These are phyloP conservation scores for Pristionchus exspectatus DNA, from an alignment of 2,888 invertebrate species.

Conservation along the genomic window DNA sequence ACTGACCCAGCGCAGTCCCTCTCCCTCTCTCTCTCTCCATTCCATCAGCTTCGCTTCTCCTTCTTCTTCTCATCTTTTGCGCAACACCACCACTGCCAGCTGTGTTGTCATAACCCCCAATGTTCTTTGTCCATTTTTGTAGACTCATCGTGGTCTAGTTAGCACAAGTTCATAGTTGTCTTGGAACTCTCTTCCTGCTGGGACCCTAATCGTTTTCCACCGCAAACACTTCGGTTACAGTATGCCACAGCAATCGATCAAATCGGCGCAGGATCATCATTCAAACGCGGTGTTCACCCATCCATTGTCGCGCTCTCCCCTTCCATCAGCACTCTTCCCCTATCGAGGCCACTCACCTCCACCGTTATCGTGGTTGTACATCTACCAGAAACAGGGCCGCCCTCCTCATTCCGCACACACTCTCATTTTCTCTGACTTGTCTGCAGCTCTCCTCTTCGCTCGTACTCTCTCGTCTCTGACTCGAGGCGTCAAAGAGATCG, in stretches of 20 bases:
- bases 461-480: neutral
- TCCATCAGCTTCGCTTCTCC: conserved; percentile 21
- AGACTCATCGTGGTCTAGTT: no score
- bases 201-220: neutral
- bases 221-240: neutral
- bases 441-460: neutral
- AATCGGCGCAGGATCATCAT: neutral
- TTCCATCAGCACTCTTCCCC: neutral
- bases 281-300: conserved; percentile 16
- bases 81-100: conserved; percentile 30
- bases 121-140: conserved; percentile 3
- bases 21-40: neutral
- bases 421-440: neutral
- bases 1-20: conserved; percentile 17
- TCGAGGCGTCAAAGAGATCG: conserved; percentile 49
- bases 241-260: conserved; percentile 3
- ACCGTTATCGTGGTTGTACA: conserved; percentile 11
- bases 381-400: conserved; percentile 44
- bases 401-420: neutral
- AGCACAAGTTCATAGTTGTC: no score
- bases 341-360: conserved; percentile 11
- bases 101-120: conserved; percentile 18
- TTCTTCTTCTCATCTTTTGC: conserved; percentile 19
- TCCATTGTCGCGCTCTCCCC: neutral
- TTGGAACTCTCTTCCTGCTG: neutral